Conservation (phyloP, 2,888 invertebrate genomes). For the Polydrusus cervinus region DNA sequence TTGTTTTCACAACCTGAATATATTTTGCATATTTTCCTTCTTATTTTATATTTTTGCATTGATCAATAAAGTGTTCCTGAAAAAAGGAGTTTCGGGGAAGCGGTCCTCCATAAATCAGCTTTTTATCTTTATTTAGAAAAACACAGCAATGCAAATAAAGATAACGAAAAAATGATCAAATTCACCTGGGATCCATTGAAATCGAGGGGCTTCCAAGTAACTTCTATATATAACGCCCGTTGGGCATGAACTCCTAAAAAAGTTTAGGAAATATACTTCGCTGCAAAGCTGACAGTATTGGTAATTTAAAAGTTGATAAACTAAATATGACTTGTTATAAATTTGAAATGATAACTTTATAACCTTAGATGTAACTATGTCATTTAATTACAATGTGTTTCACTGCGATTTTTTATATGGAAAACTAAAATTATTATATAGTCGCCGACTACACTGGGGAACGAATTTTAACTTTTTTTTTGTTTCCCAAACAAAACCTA, state of each 20-base stretch:
- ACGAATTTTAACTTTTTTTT: too few relatives aligned
- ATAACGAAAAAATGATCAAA: conserved; percentile 42
- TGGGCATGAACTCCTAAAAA: conserved; percentile 6
- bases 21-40: neutral
- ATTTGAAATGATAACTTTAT: neutral
- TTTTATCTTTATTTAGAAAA: conserved; percentile 41
- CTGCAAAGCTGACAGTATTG: neutral
- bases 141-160: conserved; percentile 54
- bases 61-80: neutral
- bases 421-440: too few relatives aligned
- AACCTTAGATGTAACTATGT: too few relatives aligned
- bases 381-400: too few relatives aligned
- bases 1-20: too few relatives aligned
- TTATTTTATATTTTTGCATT: neutral
- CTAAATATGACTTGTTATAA: neutral
- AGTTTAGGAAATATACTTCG: conserved; percentile 2
- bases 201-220: neutral
- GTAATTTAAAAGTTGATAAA: neutral
- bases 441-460: too few relatives aligned
- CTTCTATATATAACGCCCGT: neutral
- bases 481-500: too few relatives aligned
- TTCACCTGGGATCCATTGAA: conserved; percentile 28
- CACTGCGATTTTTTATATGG: too few relatives aligned
- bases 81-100: neutral
- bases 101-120: conserved; percentile 25